Percentiles rank a stretch among this genome's conserved stretches.
These are phyloP conservation scores for Miichthys miiuy DNA, from an alignment of 2,797 vertebrate species.

Conservation along the genomic window DNA sequence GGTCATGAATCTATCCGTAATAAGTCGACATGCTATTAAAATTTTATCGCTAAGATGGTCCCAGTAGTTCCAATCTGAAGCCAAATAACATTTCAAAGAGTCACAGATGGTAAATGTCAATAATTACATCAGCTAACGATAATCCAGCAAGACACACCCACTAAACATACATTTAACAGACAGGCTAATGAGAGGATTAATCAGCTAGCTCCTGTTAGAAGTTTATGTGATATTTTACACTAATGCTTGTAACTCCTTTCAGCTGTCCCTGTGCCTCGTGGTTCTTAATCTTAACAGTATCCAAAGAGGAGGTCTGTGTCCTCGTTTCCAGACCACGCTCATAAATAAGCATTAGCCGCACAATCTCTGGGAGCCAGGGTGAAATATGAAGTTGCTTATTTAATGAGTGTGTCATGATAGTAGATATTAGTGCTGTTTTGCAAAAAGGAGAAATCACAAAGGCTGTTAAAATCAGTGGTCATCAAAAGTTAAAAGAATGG, in stretches of 20 bases:
- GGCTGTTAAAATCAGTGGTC: slow-evolving; percentile 33
- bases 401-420: slow-evolving; percentile 60
- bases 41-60: slow-evolving; percentile 53
- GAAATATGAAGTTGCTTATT: slow-evolving; percentile 43
- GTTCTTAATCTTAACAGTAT: slow-evolving; percentile 71
- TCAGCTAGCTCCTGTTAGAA: slow-evolving; percentile 57
- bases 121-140: slow-evolving; percentile 34
- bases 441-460: slow-evolving; percentile 38
- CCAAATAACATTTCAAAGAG: slow-evolving; percentile 61
- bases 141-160: slow-evolving; percentile 46
- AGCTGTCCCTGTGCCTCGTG: slow-evolving; percentile 37
- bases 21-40: slow-evolving; percentile 45
- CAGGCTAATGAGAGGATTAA: slow-evolving; percentile 74
- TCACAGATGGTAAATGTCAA: slow-evolving; percentile 42
- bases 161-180: slow-evolving; percentile 58
- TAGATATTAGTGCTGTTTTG: slow-evolving; percentile 61
- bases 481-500: slow-evolving; percentile 54
- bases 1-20: slow-evolving; percentile 53
- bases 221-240: slow-evolving; percentile 60
- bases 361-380: slow-evolving; percentile 38
- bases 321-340: slow-evolving; percentile 66
- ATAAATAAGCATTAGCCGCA: slow-evolving; percentile 76
- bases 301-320: slow-evolving; percentile 69
- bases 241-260: slow-evolving; percentile 53
- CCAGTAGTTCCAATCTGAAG: slow-evolving; percentile 46